A percentile compares a stretch with the other conserved stretches of the same genome.
Conservation (phyloP, 2,888 invertebrate species). For the Zygothrica quintamaculata region DNA sequence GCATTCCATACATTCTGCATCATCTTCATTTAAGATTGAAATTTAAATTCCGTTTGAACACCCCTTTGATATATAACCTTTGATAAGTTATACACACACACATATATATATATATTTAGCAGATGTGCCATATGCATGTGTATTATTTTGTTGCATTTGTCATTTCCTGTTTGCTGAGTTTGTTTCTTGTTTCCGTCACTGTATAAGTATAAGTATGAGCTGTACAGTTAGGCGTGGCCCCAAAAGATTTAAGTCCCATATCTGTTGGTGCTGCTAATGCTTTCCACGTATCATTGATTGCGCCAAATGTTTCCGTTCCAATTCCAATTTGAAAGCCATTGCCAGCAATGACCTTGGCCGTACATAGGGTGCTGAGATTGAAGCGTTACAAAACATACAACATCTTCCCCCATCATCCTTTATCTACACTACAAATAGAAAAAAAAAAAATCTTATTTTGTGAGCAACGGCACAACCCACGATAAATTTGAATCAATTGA, state of each 20-base stretch:
- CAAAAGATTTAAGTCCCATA: slow-evolving; percentile 25
- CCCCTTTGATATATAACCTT: too few relatives aligned
- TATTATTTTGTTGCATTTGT: slow-evolving; percentile 15
- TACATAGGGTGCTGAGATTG: slow-evolving; percentile 21
- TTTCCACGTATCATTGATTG: slow-evolving; percentile 24
- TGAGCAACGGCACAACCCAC: not conserved
- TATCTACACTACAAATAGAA: too few relatives aligned
- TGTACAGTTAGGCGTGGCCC: slow-evolving; percentile 23
- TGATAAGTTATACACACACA: too few relatives aligned
- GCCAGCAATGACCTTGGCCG: slow-evolving; percentile 49
- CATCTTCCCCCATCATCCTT: not conserved
- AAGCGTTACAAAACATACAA: not conserved
- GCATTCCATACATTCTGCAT: slow-evolving; percentile 8
- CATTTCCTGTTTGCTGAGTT: slow-evolving; percentile 25
- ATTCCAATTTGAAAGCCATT: slow-evolving; percentile 37
- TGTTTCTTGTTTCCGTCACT: slow-evolving; percentile 12
- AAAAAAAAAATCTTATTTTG: slow-evolving; percentile 13
- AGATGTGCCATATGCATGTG: too few relatives aligned
- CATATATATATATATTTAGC: too few relatives aligned
- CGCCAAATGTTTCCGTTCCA: slow-evolving; percentile 47
- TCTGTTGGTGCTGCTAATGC: slow-evolving; percentile 9
- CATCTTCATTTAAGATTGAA: not conserved
- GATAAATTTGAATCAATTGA: slow-evolving; percentile 50
- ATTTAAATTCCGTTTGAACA: too few relatives aligned
- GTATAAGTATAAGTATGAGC: too few relatives aligned